These are phyloP conservation scores for Bibio marci DNA, from an alignment of 2,888 invertebrate genomes.

Conservation along the genomic window DNA sequence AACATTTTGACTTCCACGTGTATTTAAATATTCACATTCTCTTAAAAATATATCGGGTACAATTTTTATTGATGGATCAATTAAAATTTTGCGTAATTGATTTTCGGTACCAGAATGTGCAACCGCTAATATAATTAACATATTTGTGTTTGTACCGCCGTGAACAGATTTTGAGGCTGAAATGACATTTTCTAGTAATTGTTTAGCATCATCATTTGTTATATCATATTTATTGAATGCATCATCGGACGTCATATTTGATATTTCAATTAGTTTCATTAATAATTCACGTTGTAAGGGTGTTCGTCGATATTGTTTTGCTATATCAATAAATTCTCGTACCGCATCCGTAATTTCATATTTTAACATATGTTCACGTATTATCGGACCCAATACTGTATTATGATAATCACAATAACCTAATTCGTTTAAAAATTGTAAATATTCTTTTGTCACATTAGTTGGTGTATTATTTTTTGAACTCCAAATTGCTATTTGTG, in stretches of 20 bases:
- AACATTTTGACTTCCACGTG: conserved; percentile 19
- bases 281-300: conserved; percentile 48
- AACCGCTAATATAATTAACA: conserved; percentile 28
- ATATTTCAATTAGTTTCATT: conserved; percentile 21
- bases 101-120: conserved; percentile 31
- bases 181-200: conserved; percentile 24
- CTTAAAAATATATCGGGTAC: conserved; percentile 34
- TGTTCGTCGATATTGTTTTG: conserved; percentile 37
- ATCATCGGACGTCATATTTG: conserved; percentile 15
- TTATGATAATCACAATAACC: conserved; percentile 40
- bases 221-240: conserved; percentile 13
- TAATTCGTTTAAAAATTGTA: conserved; percentile 32
- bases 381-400: conserved; percentile 40
- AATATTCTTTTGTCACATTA: conserved; percentile 31
- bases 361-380: conserved; percentile 40
- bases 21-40: conserved; percentile 32
- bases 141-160: conserved; percentile 26
- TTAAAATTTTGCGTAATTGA: conserved; percentile 29
- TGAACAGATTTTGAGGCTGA: conserved; percentile 25
- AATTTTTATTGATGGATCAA: conserved; percentile 35
- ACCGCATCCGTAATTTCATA: conserved; percentile 33
- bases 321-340: conserved; percentile 33
- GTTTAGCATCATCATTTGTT: conserved; percentile 17
- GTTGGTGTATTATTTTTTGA: conserved; percentile 20
- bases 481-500: conserved; percentile 28